Evolutionary conservation across 2,888 invertebrate genomes (phyloP).

Genomic region (Drosophila melanosoma): DNA sequence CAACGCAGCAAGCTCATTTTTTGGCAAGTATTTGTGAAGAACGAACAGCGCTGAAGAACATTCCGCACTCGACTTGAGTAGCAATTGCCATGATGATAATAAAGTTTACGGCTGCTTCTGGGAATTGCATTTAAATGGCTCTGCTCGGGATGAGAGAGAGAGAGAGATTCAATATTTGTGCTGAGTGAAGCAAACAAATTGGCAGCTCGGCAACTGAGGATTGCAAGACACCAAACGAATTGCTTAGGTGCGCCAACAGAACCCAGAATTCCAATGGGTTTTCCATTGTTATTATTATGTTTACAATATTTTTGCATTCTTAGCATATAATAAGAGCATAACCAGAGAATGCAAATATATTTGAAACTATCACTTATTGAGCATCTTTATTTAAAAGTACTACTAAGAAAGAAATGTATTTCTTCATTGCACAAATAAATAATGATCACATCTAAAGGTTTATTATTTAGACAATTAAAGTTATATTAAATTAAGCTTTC

Average conservation of each 20-base stretch:
- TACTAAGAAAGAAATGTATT: background rate
- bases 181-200: conserved; percentile 13
- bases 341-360: background rate
- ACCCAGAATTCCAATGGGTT: background rate
- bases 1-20: conserved; percentile 59
- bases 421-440: background rate
- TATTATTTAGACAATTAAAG: too few species aligned
- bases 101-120: conserved; percentile 30
- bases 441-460: background rate
- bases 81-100: conserved; percentile 55
- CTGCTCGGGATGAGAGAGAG: background rate
- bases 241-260: background rate
- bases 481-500: background rate
- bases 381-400: background rate
- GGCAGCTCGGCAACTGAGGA: conserved; percentile 2
- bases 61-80: conserved; percentile 46
- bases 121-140: conserved; percentile 38
- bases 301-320: background rate
- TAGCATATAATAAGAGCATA: background rate
- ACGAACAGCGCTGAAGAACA: conserved; percentile 27
- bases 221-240: background rate
- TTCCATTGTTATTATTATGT: background rate
- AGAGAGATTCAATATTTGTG: conserved; percentile 13
- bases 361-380: background rate
- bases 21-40: conserved; percentile 61